Evolutionary conservation across 2,797 vertebrate species (phyloP), one percentile per base, ranked within the genome.

Genomic region (Buphagus erythrorhynchus): DNA sequence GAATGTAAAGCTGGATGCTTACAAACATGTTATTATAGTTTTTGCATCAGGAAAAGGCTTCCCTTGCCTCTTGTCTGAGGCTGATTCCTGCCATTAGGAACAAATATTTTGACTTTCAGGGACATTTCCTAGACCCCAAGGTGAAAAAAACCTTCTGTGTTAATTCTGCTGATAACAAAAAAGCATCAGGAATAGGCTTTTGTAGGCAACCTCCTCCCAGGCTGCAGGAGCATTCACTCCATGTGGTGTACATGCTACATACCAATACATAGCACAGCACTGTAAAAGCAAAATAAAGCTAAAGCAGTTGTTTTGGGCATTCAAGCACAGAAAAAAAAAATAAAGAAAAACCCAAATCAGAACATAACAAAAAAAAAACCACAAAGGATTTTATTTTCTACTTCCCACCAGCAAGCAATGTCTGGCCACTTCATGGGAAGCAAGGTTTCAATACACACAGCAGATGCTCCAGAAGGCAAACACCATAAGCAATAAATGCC

Each of bases 291-390:
- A 40, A 66, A 59, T 38, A 52, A 58, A 35, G 8, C 4, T 40
- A 38, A 66, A 73, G 14, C 12, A 73, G 40, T 28, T 33, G 9
- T 8, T 67, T 17, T 25, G 25, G 18, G 14, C 10, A 26, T 66
- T 10, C 25, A 80, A 40, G 13, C 16, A 26, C 9, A 13, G 20
- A 4, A 8, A 40, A 45, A 48, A 65, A 31, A 16, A 17, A 15
- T 16, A 22, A 25, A 55, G 16, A 12, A 21, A 25, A 1, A 20
- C 2, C 12, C 16, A 35, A 69, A 6, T 5, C 10, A 43, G 29
- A 36, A 31, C 11, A 29, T 7, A 29, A 35, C 1, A 10, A 8
- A 6, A 26, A 6, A 26, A n/a, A 59, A 49, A 7, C 0, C 21
- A 28, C 13, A 16, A 38, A 51, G 9, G 10, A 49, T 33, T 79